Evolutionary conservation across 2,888 invertebrate species (phyloP), one percentile per base, ranked within the genome.

Genomic region (Vanessa cardui): DNA sequence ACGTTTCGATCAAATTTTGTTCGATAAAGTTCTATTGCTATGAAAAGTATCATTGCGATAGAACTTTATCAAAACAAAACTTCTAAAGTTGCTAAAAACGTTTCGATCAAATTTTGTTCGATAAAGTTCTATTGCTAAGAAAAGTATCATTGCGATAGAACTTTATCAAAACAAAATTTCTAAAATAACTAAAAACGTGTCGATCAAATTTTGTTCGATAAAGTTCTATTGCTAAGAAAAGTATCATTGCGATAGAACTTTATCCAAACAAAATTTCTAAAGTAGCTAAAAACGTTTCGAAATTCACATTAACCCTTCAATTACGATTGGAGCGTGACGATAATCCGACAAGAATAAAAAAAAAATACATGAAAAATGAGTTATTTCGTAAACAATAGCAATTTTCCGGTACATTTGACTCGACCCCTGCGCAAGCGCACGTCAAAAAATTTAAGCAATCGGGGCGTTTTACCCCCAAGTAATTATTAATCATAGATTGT

Each of bases 311-410:
- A 66, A 71, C 73, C 63, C 73, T 70, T 73, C 74, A 75, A 74
- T 77, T 74, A 72, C 59, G 64, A 47, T 15, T 65, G 71, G 68
- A 54, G 75, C 75, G 72, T 73, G 54, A 75, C 75, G 62, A 68
- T 63, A 62, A 69, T 64, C 67, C 60, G 72, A 71, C 72, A 66
- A 69, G 67, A 64, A 33, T 7, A n/a, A 47, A 59, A 69, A 71
- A 73, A 73, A 76, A 0, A 70, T 62, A 67, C 62, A 33, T 26
- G 60, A 82, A 83, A 88, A 87, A 85, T 84, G 72, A 81, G 77
- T 86, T 84, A 87, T 90, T 90, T 89, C 82, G 87, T 90, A 89
- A 90, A 90, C 89, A 88, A 89, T 86, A 83, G 84, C 80, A 89
- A 91, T 92, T 92, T 91, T 83, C 80, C 90, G 91, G 84, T 90